Conservation (phyloP, 2,113 vertebrate species). For the Mellivora capensis region DNA sequence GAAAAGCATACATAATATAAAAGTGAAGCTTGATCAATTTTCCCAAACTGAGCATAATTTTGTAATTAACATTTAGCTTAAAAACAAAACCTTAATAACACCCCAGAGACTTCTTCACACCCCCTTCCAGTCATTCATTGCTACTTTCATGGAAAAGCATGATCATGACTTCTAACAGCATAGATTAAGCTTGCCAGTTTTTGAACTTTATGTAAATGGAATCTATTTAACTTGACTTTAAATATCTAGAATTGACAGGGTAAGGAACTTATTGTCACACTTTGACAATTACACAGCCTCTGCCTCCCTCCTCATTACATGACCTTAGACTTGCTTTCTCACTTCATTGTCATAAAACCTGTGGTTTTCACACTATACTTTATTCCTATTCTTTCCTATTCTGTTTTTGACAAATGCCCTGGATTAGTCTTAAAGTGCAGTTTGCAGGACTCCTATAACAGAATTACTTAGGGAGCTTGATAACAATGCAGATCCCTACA, state of each 20-base stretch:
- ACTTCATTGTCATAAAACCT: background rate
- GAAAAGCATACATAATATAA: background rate
- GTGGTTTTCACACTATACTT: background rate
- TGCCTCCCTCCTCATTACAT: background rate
- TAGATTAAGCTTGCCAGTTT: background rate
- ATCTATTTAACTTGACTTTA: background rate
- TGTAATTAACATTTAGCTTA: background rate
- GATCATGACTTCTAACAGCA: background rate
- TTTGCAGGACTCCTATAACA: background rate
- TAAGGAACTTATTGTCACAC: background rate
- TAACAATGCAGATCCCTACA: background rate
- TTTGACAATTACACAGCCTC: background rate
- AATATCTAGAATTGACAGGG: background rate
- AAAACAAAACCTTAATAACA: background rate
- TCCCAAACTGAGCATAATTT: background rate
- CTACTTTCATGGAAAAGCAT: background rate
- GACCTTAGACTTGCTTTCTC: background rate
- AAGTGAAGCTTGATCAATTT: conserved; percentile 11
- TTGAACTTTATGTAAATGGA: background rate
- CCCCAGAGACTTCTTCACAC: background rate
- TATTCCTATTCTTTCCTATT: background rate
- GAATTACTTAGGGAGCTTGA: background rate
- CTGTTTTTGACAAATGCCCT: background rate
- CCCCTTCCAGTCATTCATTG: background rate
- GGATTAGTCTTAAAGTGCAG: background rate